Evolutionary conservation across 2,113 vertebrate species (phyloP).

Genomic region (Dolichallabes microphthalmus): DNA sequence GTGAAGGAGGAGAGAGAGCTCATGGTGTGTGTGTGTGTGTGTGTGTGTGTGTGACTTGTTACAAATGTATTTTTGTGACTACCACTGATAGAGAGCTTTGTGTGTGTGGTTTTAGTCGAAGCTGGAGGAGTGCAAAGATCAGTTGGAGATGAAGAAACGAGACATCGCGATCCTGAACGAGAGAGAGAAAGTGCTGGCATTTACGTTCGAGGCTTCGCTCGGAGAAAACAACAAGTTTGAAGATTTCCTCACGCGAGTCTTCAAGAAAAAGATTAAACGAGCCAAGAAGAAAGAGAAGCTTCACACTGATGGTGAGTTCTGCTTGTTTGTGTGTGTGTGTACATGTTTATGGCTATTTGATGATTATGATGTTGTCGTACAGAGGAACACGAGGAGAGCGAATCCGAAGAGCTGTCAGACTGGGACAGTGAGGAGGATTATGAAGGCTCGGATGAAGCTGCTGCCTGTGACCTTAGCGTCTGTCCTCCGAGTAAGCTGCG

Average conservation of each 20-base stretch:
- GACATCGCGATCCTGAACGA: conserved; percentile 79
- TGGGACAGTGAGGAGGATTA: conserved; percentile 72
- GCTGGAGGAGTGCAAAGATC: conserved; percentile 72
- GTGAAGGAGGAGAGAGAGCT: conserved; percentile 66
- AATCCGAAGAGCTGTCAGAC: conserved; percentile 74
- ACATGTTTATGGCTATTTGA: neutral
- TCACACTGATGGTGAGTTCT: conserved; percentile 65
- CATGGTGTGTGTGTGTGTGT: conserved; percentile 50
- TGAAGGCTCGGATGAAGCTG: conserved; percentile 68
- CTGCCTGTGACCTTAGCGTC: conserved; percentile 69
- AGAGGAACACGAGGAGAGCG: conserved; percentile 77
- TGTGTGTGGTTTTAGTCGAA: conserved; percentile 65
- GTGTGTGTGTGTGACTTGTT: conserved; percentile 4
- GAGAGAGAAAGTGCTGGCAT: conserved; percentile 71
- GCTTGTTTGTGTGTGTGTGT: conserved; percentile 24
- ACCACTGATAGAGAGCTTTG: too few relatives aligned
- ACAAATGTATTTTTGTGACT: neutral
- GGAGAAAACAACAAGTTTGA: conserved; percentile 83
- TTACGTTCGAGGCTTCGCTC: conserved; percentile 77
- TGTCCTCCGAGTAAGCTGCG: conserved; percentile 78
- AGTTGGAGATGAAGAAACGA: conserved; percentile 77
- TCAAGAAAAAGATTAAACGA: conserved; percentile 80
- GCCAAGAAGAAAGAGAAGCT: conserved; percentile 70
- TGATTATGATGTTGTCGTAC: conserved; percentile 25
- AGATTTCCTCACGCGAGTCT: conserved; percentile 80